A percentile compares a stretch with the other conserved stretches of the same genome.
phyloP scores from a whole-genome alignment of 2,113 vertebrate genomes.

The Emydocephalus ijimae region DNA sequence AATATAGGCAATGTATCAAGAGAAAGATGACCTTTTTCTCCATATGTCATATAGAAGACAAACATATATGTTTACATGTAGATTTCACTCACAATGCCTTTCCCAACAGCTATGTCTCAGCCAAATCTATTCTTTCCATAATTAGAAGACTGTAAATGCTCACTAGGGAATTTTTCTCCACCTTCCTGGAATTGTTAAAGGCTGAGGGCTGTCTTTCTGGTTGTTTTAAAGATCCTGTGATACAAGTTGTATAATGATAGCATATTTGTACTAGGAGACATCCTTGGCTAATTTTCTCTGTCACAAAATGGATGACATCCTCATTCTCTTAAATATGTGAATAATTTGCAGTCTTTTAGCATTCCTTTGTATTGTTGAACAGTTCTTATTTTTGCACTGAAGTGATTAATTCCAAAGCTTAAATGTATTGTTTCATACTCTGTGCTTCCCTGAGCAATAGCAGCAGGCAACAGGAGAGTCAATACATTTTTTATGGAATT shows the following conservation, averaged over 20 bases:
- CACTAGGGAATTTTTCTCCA: neutral
- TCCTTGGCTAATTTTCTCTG: neutral
- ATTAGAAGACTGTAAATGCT: neutral
- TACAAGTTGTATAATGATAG: neutral
- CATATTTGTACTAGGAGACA: neutral
- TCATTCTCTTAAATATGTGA: neutral
- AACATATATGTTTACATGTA: neutral
- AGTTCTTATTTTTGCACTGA: neutral
- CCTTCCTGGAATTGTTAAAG: neutral
- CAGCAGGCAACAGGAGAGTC: neutral
- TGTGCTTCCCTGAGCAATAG: neutral
- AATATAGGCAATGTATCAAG: conserved; percentile 17
- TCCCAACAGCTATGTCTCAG: neutral
- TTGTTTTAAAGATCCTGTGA: neutral
- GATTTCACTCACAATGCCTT: conserved; percentile 30
- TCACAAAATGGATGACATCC: neutral
- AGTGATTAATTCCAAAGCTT: neutral
- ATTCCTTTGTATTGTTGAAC: neutral
- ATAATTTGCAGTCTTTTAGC: neutral
- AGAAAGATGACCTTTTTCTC: conserved; percentile 45
- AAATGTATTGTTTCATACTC: neutral
- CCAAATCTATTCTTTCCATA: conserved; percentile 13
- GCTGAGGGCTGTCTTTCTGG: neutral
- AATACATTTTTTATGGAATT: neutral
- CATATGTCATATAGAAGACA: conserved; percentile 39